Evolutionary conservation across 2,797 vertebrate species (phyloP), one percentile per base, ranked within the genome.

Genomic region (Microchirus variegatus): DNA sequence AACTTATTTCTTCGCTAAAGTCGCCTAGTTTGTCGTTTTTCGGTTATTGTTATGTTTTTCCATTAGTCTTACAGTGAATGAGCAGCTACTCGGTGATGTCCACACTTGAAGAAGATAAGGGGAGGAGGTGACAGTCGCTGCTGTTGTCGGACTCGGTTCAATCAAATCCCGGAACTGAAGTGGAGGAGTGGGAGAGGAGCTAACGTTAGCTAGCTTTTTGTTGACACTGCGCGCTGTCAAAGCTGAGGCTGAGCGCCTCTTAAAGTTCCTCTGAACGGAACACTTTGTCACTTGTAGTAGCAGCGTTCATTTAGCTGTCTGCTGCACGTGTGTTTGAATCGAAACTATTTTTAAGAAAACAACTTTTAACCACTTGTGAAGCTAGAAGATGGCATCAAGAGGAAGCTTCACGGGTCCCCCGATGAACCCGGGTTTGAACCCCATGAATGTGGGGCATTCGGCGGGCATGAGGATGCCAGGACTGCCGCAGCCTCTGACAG

Each of bases 361-460:
- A 77, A 46, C 17, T 73, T 64, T 17, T 9, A 69, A 71, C 68
- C 76, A 84, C 80, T 80, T 84, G 78, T 85, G 76, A 83, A 76
- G 66, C 43, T 14, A 9, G 43, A 70, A 51, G 52, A 94, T 94
- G 93, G 71, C 92, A 87, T 90, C 91, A 12, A 92, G 92, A 86
- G 90, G 89, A 72, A 80, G 82, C 59, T 95, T 93, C 77, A 41
- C 90, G 18, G 79, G 80, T 72, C 68, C 81, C n/a, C 87, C 82
- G 52, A 88, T 93, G 81, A 91, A 84, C 77, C 83, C 84, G 10
- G 76, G 26, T 4, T 11, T 87, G 75, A 93, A 70, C 86, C 83
- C 81, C 54, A 87, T 94, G 88, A 90, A 63, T 51, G 78, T 88
- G 1, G 89, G 70, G 7, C 91, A 87, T 42, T 68, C 70, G 11